These are phyloP conservation scores for Glaucopsyche alexis DNA, from an alignment of 2,888 invertebrate species.

Conservation along the genomic window DNA sequence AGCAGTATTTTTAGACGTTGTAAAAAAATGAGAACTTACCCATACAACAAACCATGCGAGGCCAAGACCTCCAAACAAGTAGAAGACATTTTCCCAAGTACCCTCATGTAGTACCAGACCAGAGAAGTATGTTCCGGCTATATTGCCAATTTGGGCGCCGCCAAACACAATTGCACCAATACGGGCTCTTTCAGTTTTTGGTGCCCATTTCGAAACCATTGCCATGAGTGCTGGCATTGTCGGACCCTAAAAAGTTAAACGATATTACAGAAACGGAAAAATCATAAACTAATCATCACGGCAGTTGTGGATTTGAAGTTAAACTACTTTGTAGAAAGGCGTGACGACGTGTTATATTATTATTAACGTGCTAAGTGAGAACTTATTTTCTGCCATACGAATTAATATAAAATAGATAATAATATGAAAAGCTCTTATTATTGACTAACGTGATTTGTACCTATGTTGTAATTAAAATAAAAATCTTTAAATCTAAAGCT, in stretches of 20 bases:
- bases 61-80: slow-evolving; percentile 77
- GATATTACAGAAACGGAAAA: not conserved
- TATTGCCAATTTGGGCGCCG: slow-evolving; percentile 44
- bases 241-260: slow-evolving; percentile 65
- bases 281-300: no score
- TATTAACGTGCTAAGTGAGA: no score
- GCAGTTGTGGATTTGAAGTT: no score
- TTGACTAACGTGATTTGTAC: no score
- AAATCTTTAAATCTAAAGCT: no score
- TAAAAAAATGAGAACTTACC: slow-evolving; percentile 49
- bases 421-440: no score
- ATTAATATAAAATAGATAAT: no score
- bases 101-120: slow-evolving; percentile 74
- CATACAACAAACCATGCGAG: slow-evolving; percentile 75
- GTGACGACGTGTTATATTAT: no score
- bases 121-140: slow-evolving; percentile 69
- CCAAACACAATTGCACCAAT: slow-evolving; percentile 86
- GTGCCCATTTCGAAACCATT: slow-evolving; percentile 81
- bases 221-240: slow-evolving; percentile 83
- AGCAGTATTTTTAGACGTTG: no score
- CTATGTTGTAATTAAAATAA: no score
- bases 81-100: slow-evolving; percentile 80
- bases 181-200: slow-evolving; percentile 76
- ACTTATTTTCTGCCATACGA: no score
- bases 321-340: no score